Evolutionary conservation across 64 coral and sea anemone species (phyloP).

Genomic region (Actinia tenebrosa): DNA sequence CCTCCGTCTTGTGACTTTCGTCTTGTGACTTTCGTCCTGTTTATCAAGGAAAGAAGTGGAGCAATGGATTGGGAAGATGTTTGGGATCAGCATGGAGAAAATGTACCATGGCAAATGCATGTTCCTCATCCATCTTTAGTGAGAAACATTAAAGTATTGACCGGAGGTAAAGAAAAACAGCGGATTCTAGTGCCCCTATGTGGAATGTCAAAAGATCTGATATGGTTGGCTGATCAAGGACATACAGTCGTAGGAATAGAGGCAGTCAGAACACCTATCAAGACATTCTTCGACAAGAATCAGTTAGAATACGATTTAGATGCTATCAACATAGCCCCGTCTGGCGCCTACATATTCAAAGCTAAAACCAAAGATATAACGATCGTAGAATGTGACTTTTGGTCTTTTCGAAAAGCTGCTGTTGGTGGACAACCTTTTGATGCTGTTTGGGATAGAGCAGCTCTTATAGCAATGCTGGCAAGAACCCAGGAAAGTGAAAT

Average conservation of each 20-base stretch:
- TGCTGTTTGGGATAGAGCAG: slow-evolving; percentile 54
- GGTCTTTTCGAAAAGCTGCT: slow-evolving; percentile 34
- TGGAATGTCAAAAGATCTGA: slow-evolving; percentile 73
- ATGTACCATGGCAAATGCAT: slow-evolving; percentile 8
- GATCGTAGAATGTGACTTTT: slow-evolving; percentile 50
- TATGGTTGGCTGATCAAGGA: slow-evolving; percentile 73
- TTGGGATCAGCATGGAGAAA: not conserved
- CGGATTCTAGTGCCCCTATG: slow-evolving; percentile 61
- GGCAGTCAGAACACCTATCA: slow-evolving; percentile 32
- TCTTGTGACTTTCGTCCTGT: not conserved
- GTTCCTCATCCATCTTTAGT: slow-evolving; percentile 9
- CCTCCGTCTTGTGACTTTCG: not conserved
- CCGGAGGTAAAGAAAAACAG: slow-evolving; percentile 22
- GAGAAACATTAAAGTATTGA: slow-evolving; percentile 17
- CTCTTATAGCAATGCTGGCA: slow-evolving; percentile 43
- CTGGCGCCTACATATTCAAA: slow-evolving; percentile 37
- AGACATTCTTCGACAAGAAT: slow-evolving; percentile 60
- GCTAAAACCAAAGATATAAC: slow-evolving; percentile 61
- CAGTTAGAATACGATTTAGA: slow-evolving; percentile 27
- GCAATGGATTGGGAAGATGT: not conserved
- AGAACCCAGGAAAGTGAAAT: not conserved
- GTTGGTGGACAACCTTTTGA: slow-evolving; percentile 38
- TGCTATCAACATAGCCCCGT: slow-evolving; percentile 23
- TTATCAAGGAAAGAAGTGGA: no score
- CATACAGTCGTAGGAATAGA: slow-evolving; percentile 64